Conservation (phyloP, 2,797 vertebrate genomes). For the Sebastes diploproa region DNA sequence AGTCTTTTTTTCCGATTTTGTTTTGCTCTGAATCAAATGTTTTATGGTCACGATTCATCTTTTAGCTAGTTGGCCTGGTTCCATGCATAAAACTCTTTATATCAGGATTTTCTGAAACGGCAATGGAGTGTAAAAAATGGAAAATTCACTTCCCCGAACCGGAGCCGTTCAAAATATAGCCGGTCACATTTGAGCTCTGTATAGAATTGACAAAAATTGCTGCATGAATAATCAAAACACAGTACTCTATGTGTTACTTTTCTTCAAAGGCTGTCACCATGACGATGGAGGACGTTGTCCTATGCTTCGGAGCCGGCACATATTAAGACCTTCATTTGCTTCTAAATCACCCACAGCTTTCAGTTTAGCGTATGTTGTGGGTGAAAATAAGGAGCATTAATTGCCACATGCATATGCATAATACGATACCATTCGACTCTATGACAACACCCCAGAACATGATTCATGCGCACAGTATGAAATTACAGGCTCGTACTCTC, state of each 20-base stretch:
- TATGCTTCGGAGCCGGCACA: conserved; percentile 1
- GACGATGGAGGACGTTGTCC: background rate
- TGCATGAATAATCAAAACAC: background rate
- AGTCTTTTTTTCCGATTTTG: too few relatives aligned
- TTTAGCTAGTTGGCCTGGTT: background rate
- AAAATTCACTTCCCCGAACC: too few relatives aligned
- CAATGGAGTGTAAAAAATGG: background rate
- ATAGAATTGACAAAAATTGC: background rate
- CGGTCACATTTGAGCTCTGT: background rate
- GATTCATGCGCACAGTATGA: conserved; percentile 43
- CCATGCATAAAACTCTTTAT: background rate
- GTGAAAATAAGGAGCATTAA: conserved; percentile 32
- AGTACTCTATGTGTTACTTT: background rate
- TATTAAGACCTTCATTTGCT: conserved; percentile 27
- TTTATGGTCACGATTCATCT: background rate
- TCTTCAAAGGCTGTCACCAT: conserved; percentile 6
- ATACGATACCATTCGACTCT: conserved; percentile 28
- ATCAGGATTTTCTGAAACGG: background rate
- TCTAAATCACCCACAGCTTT: conserved; percentile 28
- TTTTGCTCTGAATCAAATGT: background rate
- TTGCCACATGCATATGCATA: conserved; percentile 35
- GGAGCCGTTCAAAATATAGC: too few relatives aligned
- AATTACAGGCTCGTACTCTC: conserved; percentile 46
- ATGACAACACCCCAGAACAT: conserved; percentile 30
- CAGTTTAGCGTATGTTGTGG: conserved; percentile 3